Evolutionary conservation across 2,113 vertebrate genomes (phyloP), one percentile per base, ranked within the genome.

Genomic region (Micromys minutus): DNA sequence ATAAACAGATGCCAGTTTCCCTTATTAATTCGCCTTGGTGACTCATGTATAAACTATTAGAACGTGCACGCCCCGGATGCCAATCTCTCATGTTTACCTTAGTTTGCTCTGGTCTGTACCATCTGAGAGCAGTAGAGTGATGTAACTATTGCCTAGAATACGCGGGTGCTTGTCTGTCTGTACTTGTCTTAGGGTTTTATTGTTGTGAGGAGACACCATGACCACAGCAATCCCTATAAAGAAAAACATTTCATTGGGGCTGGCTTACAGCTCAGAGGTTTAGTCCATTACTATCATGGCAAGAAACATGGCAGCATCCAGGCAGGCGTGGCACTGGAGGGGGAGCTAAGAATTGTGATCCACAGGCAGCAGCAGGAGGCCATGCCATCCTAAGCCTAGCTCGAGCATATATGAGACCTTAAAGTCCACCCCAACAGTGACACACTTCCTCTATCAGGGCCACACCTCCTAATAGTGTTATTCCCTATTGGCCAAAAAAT

Each of bases 1-100:
- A 98, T 97, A 99, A 99, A 98, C 98, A 97, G 99, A 98, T 99
- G 98, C 98, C 98, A 98, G 97, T 99, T 99, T 99, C 98, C 98
- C 97, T 98, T 99, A 98, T 99, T 99, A 98, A 99, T 99, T 99
- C 99, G 97, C 97, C 96, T 97, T 97, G 97, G 88, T 98, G 97
- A 97, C 96, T 98, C 97, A 97, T 98, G 97, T 98, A 98, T 98
- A 98, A 98, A 97, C 97, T 95, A 98, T 97, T 97, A 97, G 97
- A 98, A 98, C 96, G 98, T 98, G 94, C 97, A 98, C 93, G 97
- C 96, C 65, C 90, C 50, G 95, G 61, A 59, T 95, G 97, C 98
- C 96, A 98, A 75, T 97, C 97, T 96, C 94, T 94, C 5, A 0
- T 94, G 91, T 97, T 98, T 98, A 95, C 95, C 94, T 98, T 98